Percentiles rank a stretch among this genome's conserved stretches.
phyloP scores from a whole-genome alignment of 2,888 invertebrate genomes.

The Stenoptilia bipunctidactyla region DNA sequence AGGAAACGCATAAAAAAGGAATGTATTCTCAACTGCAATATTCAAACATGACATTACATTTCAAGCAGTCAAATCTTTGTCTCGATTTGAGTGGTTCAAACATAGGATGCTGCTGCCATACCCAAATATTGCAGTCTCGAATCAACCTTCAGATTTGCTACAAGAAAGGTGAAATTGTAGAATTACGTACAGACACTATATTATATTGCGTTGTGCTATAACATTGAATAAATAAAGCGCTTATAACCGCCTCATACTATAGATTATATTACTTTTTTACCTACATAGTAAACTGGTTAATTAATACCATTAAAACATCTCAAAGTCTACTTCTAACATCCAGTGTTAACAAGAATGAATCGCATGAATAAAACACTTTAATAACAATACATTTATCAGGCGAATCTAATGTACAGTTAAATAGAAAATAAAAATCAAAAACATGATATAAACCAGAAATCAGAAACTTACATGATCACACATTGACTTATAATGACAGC shows the following conservation, averaged over 20 bases:
- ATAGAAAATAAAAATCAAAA: neutral
- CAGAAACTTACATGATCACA: slow-evolving; percentile 42
- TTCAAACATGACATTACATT: slow-evolving; percentile 42
- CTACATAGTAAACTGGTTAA: neutral
- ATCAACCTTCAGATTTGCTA: slow-evolving; percentile 12
- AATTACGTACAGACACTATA: no score
- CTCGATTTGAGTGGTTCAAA: slow-evolving; percentile 51
- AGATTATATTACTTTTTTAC: slow-evolving; percentile 1
- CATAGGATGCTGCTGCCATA: slow-evolving; percentile 57
- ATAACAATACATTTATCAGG: slow-evolving; percentile 26
- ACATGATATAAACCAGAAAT: slow-evolving; percentile 23
- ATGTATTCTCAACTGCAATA: slow-evolving; percentile 33
- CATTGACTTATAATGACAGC: slow-evolving; percentile 4
- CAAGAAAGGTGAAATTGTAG: neutral
- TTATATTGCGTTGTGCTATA: neutral
- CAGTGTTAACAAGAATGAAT: slow-evolving; percentile 52
- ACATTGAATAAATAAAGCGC: neutral
- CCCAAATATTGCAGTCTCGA: slow-evolving; percentile 27
- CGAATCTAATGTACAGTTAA: slow-evolving; percentile 53
- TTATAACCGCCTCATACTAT: neutral
- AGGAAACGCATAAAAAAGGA: slow-evolving; percentile 36
- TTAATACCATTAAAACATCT: slow-evolving; percentile 2
- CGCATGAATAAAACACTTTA: slow-evolving; percentile 54
- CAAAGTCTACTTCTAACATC: slow-evolving; percentile 13
- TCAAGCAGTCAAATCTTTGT: slow-evolving; percentile 51